These are phyloP conservation scores for Microplitis mediator DNA, from an alignment of 1,140 invertebrate species.

Conservation along the genomic window DNA sequence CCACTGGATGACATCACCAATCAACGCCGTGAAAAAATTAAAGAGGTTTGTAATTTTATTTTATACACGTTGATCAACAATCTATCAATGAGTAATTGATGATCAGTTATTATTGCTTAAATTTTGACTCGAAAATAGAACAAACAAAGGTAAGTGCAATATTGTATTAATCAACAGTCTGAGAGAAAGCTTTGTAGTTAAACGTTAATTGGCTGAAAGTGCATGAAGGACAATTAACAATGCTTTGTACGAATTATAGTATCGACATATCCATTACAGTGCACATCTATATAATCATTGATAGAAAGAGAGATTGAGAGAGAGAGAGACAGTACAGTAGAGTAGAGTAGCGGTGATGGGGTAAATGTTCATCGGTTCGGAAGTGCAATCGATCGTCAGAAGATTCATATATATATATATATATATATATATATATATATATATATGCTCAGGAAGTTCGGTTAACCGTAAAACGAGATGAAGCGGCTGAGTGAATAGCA, in stretches of 20 bases:
- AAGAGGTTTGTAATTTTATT: conserved; percentile 68
- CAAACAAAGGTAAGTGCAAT: background rate
- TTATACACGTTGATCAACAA: background rate
- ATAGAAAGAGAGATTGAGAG: background rate
- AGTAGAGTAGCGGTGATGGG: background rate
- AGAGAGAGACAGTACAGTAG: background rate
- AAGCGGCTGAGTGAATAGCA: conserved; percentile 20
- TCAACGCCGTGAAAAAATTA: conserved; percentile 74
- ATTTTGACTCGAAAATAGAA: background rate
- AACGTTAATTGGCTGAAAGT: too few species aligned
- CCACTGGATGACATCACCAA: conserved; percentile 60
- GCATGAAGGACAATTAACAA: too few species aligned
- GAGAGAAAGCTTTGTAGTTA: too few species aligned
- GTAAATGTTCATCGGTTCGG: conserved; percentile 20
- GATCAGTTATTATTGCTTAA: background rate
- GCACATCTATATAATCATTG: background rate
- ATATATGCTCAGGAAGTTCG: conserved; percentile 5
- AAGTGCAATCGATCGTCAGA: conserved; percentile 21
- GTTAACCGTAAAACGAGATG: conserved; percentile 27
- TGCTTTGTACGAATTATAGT: too few species aligned
- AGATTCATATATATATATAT: background rate
- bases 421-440: too few species aligned
- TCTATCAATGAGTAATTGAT: too few species aligned
- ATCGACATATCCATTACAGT: too few species aligned
- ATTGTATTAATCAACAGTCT: background rate